These are phyloP conservation scores for Grammomys surdaster DNA, from an alignment of 2,113 vertebrate genomes.

Conservation along the genomic window DNA sequence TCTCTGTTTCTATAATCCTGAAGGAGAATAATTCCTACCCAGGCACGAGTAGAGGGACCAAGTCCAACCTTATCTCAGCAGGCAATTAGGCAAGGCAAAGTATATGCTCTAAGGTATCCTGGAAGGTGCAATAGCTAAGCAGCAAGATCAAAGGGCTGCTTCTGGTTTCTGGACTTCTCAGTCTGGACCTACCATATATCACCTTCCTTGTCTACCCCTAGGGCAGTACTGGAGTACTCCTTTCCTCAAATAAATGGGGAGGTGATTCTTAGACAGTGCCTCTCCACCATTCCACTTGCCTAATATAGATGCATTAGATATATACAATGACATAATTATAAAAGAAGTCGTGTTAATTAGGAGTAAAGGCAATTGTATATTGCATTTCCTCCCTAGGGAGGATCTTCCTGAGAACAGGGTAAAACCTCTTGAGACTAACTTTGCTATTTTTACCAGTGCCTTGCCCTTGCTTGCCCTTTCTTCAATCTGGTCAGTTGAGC, in stretches of 20 bases:
- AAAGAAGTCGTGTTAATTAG: background rate
- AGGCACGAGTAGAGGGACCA: background rate
- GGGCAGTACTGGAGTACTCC: accelerated
- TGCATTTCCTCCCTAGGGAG: background rate
- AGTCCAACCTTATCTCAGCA: background rate
- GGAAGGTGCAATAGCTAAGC: background rate
- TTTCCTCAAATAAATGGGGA: background rate
- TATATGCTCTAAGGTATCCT: too few relatives aligned
- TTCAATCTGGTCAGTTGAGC: background rate
- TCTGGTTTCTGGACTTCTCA: background rate
- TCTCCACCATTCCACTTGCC: too few relatives aligned
- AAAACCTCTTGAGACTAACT: background rate
- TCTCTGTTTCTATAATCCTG: background rate
- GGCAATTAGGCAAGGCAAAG: background rate
- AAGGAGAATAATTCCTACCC: background rate
- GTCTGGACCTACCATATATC: background rate
- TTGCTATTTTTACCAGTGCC: background rate
- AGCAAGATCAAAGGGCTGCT: background rate
- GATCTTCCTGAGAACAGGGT: background rate
- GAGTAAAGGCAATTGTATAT: background rate
- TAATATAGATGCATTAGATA: background rate
- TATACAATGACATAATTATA: background rate
- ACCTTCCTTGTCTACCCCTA: background rate
- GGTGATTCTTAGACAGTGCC: background rate
- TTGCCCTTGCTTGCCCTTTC: background rate